These are phyloP conservation scores for Acanthornis magna DNA, from an alignment of 2,797 vertebrate genomes.

Conservation along the genomic window DNA sequence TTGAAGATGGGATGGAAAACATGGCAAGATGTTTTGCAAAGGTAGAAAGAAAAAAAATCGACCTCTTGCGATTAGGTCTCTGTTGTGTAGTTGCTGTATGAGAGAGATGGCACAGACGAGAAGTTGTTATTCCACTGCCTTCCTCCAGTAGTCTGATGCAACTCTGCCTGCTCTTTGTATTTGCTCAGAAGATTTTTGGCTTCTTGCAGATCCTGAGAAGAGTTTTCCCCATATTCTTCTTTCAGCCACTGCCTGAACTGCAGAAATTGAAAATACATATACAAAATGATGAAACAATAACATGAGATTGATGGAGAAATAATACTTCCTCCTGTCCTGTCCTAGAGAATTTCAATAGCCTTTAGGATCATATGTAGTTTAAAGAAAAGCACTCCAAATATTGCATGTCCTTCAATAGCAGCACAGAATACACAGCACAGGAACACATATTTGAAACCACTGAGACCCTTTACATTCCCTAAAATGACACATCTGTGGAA, in stretches of 20 bases:
- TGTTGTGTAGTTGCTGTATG: constrained; percentile 70
- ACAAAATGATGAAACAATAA: background rate
- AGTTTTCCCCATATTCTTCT: constrained; percentile 85
- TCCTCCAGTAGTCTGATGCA: constrained; percentile 61
- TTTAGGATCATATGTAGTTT: background rate
- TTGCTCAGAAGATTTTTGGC: constrained; percentile 83
- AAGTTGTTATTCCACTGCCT: constrained; percentile 76
- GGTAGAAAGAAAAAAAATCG: background rate
- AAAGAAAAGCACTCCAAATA: background rate
- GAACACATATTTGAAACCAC: background rate
- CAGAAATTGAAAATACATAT: background rate
- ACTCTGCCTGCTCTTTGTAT: constrained; percentile 72
- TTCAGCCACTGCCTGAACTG: constrained; percentile 90
- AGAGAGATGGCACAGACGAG: constrained; percentile 66
- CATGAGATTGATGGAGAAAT: background rate
- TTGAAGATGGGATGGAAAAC: constrained; percentile 29
- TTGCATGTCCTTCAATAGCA: background rate
- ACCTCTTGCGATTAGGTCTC: constrained; percentile 62
- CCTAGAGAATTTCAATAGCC: background rate
- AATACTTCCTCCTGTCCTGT: background rate
- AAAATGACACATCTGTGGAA: background rate
- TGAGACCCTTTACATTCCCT: background rate
- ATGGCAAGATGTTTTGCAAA: constrained; percentile 42
- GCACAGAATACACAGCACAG: background rate
- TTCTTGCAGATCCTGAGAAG: constrained; percentile 86